Evolutionary conservation across 2,113 vertebrate species (phyloP).

Genomic region (Periophthalmodon schlosseri): DNA sequence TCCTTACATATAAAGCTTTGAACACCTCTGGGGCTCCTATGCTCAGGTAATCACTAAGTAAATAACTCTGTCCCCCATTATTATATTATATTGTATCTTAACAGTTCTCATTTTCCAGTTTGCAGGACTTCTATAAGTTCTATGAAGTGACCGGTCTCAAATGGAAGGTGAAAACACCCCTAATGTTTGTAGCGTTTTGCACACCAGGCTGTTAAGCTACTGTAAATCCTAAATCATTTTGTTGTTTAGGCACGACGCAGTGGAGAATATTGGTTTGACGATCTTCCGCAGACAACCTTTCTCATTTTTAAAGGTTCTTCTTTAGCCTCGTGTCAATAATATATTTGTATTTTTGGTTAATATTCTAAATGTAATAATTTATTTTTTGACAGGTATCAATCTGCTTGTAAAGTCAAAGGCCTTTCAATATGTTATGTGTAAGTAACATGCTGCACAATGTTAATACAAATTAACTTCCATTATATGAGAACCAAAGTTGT

Average conservation of each 20-base stretch:
- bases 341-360: background rate
- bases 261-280: conserved; percentile 95
- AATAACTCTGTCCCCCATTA: background rate
- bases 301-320: conserved; percentile 92
- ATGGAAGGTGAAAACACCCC: conserved; percentile 86
- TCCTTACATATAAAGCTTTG: conserved; percentile 93
- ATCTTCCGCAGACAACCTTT: conserved; percentile 91
- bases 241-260: conserved; percentile 82
- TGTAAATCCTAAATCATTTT: conserved; percentile 10
- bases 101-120: conserved; percentile 65
- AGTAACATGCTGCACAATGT: conserved; percentile 72
- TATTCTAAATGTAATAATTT: background rate
- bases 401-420: conserved; percentile 91
- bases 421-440: conserved; percentile 97
- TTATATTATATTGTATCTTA: background rate
- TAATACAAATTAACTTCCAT: too few relatives aligned
- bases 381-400: conserved; percentile 85
- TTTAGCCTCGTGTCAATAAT: conserved; percentile 4
- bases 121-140: conserved; percentile 95
- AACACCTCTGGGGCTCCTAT: conserved; percentile 83
- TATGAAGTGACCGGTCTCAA: conserved; percentile 94
- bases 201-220: background rate
- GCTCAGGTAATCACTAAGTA: conserved; percentile 81
- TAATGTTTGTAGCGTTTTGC: background rate
- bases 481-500: too few relatives aligned